Conservation (phyloP, 2,797 vertebrate genomes). For the Micrastur ruficollis region DNA sequence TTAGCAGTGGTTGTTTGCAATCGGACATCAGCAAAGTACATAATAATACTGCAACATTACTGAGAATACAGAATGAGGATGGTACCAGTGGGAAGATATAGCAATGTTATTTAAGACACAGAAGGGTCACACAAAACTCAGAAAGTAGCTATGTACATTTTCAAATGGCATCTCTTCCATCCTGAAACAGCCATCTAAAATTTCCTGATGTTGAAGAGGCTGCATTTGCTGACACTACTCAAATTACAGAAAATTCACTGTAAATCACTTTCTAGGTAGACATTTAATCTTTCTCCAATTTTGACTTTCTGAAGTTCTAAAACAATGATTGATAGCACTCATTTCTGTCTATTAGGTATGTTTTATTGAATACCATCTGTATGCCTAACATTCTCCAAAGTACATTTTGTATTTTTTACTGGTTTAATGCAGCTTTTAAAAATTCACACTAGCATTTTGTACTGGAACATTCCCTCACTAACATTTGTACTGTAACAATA, state of each 20-base stretch:
- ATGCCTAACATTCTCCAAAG: background rate
- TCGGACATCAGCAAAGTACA: slow-evolving; percentile 53
- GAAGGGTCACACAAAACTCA: background rate
- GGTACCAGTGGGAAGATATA: background rate
- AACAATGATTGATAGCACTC: background rate
- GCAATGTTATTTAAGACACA: background rate
- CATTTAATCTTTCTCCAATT: background rate
- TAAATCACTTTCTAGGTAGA: background rate
- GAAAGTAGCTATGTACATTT: background rate
- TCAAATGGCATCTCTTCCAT: background rate
- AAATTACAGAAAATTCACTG: background rate
- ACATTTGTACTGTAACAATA: background rate
- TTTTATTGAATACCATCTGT: background rate
- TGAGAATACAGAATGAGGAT: slow-evolving; percentile 22
- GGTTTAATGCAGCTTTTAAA: background rate
- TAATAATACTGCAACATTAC: slow-evolving; percentile 16
- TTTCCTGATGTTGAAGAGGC: background rate
- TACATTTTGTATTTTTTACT: background rate
- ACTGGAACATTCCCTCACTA: background rate
- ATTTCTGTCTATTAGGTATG: background rate
- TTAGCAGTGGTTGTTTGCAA: slow-evolving; percentile 65
- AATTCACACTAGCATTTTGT: background rate
- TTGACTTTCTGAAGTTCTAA: background rate
- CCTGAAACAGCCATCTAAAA: background rate
- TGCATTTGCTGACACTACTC: background rate